Conservation (phyloP, 2,797 vertebrate genomes). For the Malacoraja senta region DNA sequence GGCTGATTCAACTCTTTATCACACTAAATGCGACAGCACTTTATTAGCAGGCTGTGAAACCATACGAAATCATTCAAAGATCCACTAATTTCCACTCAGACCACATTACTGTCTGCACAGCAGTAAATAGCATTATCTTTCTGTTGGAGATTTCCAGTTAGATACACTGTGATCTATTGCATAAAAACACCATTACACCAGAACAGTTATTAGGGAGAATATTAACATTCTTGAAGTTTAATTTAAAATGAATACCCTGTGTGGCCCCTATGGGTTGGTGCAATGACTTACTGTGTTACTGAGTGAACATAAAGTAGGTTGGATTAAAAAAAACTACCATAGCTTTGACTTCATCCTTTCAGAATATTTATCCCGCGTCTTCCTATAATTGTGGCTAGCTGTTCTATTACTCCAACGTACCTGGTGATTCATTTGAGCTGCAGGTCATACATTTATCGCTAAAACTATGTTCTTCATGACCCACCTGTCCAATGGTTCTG, state of each 20-base stretch:
- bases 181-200: slow-evolving; percentile 30
- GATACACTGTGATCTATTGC: slow-evolving; percentile 31
- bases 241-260: slow-evolving; percentile 34
- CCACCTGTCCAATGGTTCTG: neutral
- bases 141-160: slow-evolving; percentile 33
- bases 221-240: slow-evolving; percentile 31
- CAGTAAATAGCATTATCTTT: slow-evolving; percentile 36
- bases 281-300: slow-evolving; percentile 24
- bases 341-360: neutral
- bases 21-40: slow-evolving; percentile 30
- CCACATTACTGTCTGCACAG: slow-evolving; percentile 29
- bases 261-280: slow-evolving; percentile 20
- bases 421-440: neutral
- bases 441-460: too few species aligned
- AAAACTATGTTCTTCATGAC: neutral
- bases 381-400: neutral
- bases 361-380: neutral
- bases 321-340: slow-evolving; percentile 4
- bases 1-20: slow-evolving; percentile 4
- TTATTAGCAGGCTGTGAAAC: slow-evolving; percentile 21
- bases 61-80: slow-evolving; percentile 34
- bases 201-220: slow-evolving; percentile 10
- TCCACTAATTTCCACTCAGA: slow-evolving; percentile 24
- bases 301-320: slow-evolving; percentile 15
- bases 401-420: neutral